Base-by-base conservation (phyloP, 2,888 invertebrate species). In the Perizoma affinitatum region DNA sequence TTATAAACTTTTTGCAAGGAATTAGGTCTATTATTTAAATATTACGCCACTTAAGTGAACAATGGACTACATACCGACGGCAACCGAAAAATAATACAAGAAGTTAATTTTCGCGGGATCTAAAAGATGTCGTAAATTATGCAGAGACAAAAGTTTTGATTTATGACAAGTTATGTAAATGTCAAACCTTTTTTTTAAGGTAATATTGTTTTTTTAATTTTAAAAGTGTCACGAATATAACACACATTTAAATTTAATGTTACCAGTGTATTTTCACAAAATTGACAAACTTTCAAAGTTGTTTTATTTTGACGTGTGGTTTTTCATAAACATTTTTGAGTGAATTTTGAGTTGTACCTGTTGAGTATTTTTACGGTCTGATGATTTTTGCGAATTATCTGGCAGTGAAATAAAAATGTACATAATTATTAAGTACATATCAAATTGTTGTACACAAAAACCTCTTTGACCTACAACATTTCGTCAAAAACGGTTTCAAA, bases 1-100 rank as follows among this genome's bases (percentile, higher is more conserved):
- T 62, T 49, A 59, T 63, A 55, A 58, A 66, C 58, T 67, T 64
- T 65, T 66, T 65, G 61, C 50, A 44, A 33, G 40, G 63, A 65
- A 64, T 65, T 55, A 66, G 75, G 79, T 83, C 71, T 69, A 83
- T 84, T 83, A 84, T 84, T 82, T 78, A 63, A 83, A 83, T 80
- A 83, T 83, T 82, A 82, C 78, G 77, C 79, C 75, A 83, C 79
- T 82, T 80, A 77, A 40, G 63, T 48, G 59, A 72, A 83, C 83
- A 83, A 83, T 76, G 70, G 67, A 49, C 60, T 63, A 82, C 82
- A 80, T 68, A 79, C 82, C 83, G 75, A 76, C 51, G 55, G 41
- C 9, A 41, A 53, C 47, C 55, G 40, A 34, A 55, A 52, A 51
- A 54, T 34, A 42, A 38, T 9, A 42, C n/a, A n/a, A 8, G 8